These are phyloP conservation scores for Ctenoplectra terminalis DNA, from an alignment of 1,140 invertebrate species.

Conservation along the genomic window DNA sequence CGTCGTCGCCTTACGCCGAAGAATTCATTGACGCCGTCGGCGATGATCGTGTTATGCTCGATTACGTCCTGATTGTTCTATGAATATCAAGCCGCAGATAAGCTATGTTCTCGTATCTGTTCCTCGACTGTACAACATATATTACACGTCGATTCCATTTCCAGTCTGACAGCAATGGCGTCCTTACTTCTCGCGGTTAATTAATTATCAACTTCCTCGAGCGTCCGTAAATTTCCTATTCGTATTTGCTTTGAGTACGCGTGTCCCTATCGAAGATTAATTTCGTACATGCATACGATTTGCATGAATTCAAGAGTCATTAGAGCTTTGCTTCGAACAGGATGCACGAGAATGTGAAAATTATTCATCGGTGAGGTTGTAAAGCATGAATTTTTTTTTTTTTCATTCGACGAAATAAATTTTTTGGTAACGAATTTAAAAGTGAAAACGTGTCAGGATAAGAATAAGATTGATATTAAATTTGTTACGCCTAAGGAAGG, in stretches of 20 bases:
- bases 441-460: no score
- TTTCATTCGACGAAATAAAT: neutral
- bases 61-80: conserved; percentile 52
- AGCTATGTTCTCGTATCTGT: conserved; percentile 36
- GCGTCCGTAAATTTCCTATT: neutral
- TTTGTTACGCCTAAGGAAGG: no score
- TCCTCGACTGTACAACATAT: conserved; percentile 11
- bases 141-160: conserved; percentile 36
- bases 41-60: conserved; percentile 51
- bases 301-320: conserved; percentile 29
- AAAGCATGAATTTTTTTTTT: neutral
- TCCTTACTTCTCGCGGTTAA: neutral
- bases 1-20: conserved; percentile 15
- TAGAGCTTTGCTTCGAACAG: neutral
- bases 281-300: conserved; percentile 39
- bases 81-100: conserved; percentile 44
- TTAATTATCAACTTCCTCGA: conserved; percentile 32
- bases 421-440: neutral
- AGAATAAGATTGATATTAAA: no score
- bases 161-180: neutral
- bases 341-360: neutral
- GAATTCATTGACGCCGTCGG: conserved; percentile 5
- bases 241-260: conserved; percentile 11
- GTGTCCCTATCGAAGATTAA: conserved; percentile 39
- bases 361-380: neutral